These are phyloP conservation scores for Hippocampus kuda DNA, from an alignment of 2,797 vertebrate species.

Conservation along the genomic window DNA sequence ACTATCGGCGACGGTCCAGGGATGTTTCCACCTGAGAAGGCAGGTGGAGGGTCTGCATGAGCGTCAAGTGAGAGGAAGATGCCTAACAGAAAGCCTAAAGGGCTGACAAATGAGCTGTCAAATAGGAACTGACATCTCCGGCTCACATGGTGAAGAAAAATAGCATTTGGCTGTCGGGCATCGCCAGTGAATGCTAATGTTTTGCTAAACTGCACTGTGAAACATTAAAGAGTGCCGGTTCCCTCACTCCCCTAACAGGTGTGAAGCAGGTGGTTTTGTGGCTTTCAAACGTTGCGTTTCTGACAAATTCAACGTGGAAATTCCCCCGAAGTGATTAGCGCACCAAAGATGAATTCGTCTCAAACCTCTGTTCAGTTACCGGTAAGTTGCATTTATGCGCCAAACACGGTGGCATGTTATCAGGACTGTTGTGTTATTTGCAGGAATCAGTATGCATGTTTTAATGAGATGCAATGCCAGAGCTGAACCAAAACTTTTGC, in stretches of 20 bases:
- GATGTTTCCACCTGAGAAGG: constrained; percentile 55
- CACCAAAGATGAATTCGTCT: constrained; percentile 17
- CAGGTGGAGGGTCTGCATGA: constrained; percentile 37
- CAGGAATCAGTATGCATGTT: background rate
- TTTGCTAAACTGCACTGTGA: constrained; percentile 49
- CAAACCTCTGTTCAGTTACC: background rate
- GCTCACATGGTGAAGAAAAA: constrained; percentile 35
- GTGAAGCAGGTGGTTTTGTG: constrained; percentile 27
- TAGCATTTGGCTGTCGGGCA: constrained; percentile 41
- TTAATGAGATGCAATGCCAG: background rate
- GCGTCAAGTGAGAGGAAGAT: constrained; percentile 36
- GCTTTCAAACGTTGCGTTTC: constrained; percentile 14
- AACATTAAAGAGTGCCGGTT: constrained; percentile 26
- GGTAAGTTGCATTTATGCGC: background rate
- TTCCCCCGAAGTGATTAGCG: constrained; percentile 12
- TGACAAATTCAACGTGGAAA: constrained; percentile 27
- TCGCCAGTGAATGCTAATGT: constrained; percentile 49
- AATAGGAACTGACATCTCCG: constrained; percentile 52
- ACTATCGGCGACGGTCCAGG: constrained; percentile 35
- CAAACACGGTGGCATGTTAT: background rate
- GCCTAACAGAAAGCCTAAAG: constrained; percentile 39
- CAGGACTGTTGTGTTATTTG: background rate
- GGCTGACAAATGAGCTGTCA: constrained; percentile 60
- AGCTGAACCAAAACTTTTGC: background rate
- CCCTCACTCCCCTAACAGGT: constrained; percentile 23